phyloP scores from a whole-genome alignment of 2,797 vertebrate species.

The Siniperca undulata region DNA sequence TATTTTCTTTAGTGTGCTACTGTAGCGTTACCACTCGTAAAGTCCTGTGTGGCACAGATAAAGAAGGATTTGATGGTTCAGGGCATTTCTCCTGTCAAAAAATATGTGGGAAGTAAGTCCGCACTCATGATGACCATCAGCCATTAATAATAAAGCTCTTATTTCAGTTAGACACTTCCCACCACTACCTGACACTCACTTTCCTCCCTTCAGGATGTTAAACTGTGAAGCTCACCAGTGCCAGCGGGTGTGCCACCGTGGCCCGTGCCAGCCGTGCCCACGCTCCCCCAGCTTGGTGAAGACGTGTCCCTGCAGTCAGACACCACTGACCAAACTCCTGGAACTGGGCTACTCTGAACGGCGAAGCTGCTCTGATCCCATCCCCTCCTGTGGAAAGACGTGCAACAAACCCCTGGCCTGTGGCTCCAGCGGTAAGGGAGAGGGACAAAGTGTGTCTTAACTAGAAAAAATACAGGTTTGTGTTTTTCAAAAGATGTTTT shows the following conservation, averaged over 20 bases:
- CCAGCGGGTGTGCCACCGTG: constrained; percentile 91
- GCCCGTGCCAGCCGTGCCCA: constrained; percentile 91
- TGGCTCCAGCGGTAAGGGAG: constrained; percentile 91
- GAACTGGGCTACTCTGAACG: constrained; percentile 93
- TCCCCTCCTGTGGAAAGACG: constrained; percentile 95
- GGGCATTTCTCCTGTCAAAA: constrained; percentile 94
- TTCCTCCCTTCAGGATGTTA: constrained; percentile 86
- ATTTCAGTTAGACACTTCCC: background rate
- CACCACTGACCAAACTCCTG: constrained; percentile 91
- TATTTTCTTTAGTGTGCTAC: constrained; percentile 88
- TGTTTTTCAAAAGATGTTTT: background rate
- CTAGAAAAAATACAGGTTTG: background rate
- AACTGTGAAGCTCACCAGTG: constrained; percentile 93
- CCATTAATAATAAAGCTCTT: background rate
- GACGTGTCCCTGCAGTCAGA: constrained; percentile 94
- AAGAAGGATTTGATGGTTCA: constrained; percentile 88
- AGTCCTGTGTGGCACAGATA: constrained; percentile 91
- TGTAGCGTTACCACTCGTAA: constrained; percentile 89
- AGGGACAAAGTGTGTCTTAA: background rate
- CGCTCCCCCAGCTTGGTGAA: constrained; percentile 89
- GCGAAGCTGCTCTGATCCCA: constrained; percentile 91
- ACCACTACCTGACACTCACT: background rate
- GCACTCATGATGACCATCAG: background rate
- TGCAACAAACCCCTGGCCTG: constrained; percentile 94
- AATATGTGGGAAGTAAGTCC: constrained; percentile 92